These are phyloP conservation scores for Monomorium pharaonis DNA, from an alignment of 1,140 invertebrate species.

Conservation along the genomic window DNA sequence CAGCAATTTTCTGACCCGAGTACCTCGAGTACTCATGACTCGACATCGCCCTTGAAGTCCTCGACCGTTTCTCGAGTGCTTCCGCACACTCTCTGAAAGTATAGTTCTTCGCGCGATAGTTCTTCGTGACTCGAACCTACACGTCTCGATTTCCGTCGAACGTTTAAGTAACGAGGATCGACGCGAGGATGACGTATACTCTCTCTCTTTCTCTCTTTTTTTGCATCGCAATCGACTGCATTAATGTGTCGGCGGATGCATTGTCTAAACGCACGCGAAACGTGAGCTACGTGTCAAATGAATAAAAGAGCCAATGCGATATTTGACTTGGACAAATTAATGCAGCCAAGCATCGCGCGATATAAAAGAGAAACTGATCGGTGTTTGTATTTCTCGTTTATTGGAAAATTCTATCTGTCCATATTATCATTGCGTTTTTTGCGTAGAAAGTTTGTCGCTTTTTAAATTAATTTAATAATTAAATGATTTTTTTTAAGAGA, in stretches of 20 bases:
- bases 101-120: conserved; percentile 50
- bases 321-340: conserved; percentile 43
- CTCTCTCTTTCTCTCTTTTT: background rate
- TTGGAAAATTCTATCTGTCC: background rate
- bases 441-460: background rate
- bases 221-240: conserved; percentile 1
- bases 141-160: conserved; percentile 65
- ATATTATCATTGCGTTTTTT: background rate
- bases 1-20: conserved; percentile 72
- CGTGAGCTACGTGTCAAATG: conserved; percentile 39
- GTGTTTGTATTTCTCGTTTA: background rate
- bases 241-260: conserved; percentile 15
- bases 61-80: conserved; percentile 68
- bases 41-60: conserved; percentile 66
- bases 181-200: conserved; percentile 53
- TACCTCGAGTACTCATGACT: conserved; percentile 67
- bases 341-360: background rate
- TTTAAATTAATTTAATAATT: background rate
- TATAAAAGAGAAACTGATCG: background rate
- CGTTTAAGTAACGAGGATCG: conserved; percentile 68
- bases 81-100: conserved; percentile 64
- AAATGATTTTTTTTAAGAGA: background rate
- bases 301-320: conserved; percentile 31
- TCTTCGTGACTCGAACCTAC: conserved; percentile 58
- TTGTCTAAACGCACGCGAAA: conserved; percentile 32